Base-by-base conservation (phyloP, 2,888 invertebrate genomes). In the Tubiluchus corallicola region DNA sequence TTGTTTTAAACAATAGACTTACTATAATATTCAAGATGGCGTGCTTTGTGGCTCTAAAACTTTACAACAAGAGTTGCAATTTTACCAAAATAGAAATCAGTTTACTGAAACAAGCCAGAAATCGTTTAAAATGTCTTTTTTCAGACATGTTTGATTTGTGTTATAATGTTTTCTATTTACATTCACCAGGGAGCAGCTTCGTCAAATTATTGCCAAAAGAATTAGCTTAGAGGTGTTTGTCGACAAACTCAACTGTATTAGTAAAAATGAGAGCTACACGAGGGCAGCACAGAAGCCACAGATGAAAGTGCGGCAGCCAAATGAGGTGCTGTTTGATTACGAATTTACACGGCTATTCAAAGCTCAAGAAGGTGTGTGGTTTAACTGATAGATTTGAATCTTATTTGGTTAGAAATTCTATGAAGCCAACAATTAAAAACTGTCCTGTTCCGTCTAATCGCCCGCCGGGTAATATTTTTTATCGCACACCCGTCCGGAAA, bases 261-360 rank as follows among this genome's bases (percentile, higher is more conserved):
- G 82, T 0, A 76, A 81, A 43, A 84, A 85, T 59, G 96, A 96
- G 67, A 73, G 78, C 38, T 98, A 94, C 67, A 82, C 81, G 45
- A 75, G 77, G 57, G 87, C 94, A 15, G 77, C 85, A 17, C 94
- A 96, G 61, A 84, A 84, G 56, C 90, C 96, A 1, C 90, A 94
- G 65, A 74, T 84, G 20, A 72, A 77, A 39, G 81, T 79, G 9
- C 77, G 77, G 61, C 69, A 73, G 44, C 68, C 82, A 2, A 68
- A 69, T 1, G 90, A 94, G 50, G 71, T 94, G 16, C 68, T 92
- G 44, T 71, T 98, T 38, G 96, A 98, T 64, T 85, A 83, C 61
- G 87, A 92, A 66, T 98, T 94, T 68, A 90, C 92, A 57, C 76
- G 78, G 57, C 69, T 94, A 19, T 84, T 87, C 62, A 94, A 88